Conservation (phyloP, 2,888 invertebrate species). For the Polymixis lichenea region DNA sequence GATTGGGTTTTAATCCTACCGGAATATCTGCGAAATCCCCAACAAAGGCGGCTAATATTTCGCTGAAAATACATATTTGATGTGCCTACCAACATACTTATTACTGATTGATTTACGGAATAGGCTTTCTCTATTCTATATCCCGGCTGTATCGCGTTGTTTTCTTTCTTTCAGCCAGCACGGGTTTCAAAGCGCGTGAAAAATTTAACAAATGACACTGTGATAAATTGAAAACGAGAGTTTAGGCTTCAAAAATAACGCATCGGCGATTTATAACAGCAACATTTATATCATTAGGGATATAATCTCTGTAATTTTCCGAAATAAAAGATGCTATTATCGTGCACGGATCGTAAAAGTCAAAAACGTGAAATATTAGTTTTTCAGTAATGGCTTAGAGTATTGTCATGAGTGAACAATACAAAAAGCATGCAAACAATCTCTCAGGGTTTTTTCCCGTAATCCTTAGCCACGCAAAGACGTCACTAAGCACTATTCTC, state of each 20-base stretch:
- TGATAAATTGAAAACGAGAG: constrained; percentile 49
- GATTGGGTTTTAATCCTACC: constrained; percentile 81
- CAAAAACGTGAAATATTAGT: constrained; percentile 41
- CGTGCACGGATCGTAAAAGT: constrained; percentile 51
- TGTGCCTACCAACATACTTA: constrained; percentile 70
- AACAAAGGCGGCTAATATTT: constrained; percentile 73
- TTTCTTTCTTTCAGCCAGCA: constrained; percentile 36
- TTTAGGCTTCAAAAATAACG: constrained; percentile 51
- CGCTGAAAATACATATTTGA: constrained; percentile 75
- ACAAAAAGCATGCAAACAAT: constrained; percentile 26
- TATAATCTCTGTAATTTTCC: constrained; percentile 46
- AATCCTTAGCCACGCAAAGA: constrained; percentile 44
- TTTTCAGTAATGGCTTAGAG: constrained; percentile 31
- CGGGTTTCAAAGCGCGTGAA: constrained; percentile 31
- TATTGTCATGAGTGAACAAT: constrained; percentile 46
- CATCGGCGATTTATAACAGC: constrained; percentile 49
- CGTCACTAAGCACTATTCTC: constrained; percentile 37
- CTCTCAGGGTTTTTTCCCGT: constrained; percentile 25
- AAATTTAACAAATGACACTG: constrained; percentile 45
- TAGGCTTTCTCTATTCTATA: constrained; percentile 63
- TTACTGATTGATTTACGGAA: constrained; percentile 74
- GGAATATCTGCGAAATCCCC: constrained; percentile 76
- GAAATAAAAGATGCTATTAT: constrained; percentile 43
- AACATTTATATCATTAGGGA: constrained; percentile 51
- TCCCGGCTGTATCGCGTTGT: constrained; percentile 22